Evolutionary conservation across 2,113 vertebrate genomes (phyloP), one percentile per base, ranked within the genome.

Genomic region (Dicerorhinus sumatrensis): DNA sequence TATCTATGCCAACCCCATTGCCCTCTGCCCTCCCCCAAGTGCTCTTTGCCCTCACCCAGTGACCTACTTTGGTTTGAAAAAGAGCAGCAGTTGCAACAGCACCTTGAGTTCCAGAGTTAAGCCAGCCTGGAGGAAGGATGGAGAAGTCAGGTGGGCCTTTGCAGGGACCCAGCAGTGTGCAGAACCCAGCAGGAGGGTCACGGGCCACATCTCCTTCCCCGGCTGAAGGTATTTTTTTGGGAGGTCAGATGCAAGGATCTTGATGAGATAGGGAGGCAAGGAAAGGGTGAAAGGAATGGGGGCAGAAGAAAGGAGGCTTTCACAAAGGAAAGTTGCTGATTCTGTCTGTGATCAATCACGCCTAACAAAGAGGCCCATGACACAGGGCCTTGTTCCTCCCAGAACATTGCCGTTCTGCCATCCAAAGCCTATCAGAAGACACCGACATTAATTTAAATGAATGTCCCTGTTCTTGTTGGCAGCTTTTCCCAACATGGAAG

Each of bases 361-460:
- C 97, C 96, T 69, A n/a, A 98, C 96, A 98, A 97, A 97, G 95
- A 97, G 97, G 97, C 97, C 84, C 85, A 91, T 84, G 97, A 95
- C 98, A 79, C 51, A 73, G 51, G 93, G 91, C 96, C 97, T 96
- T 96, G 0, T 0, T 85, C 90, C 72, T 92, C 67, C 6, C 76
- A 97, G 98, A 97, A 95, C 42, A 80, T 98, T 16, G 0, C 94
- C 46, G 31, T 97, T 90, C 90, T 82, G 39, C 93, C 29, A 23
- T 62, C 95, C 94, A 95, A 89, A 97, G 89, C 79, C 85, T 77
- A 62, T 97, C 88, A 73, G 94, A 85, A 79, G 96, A 96, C 13
- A 39, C 84, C 5, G n/a, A 67, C 54, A 20, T 97, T 98, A 97
- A 98, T 98, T 98, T 98, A 97, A 98, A 94, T 96, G 16, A 97